These are phyloP conservation scores for Aquatica leii DNA, from an alignment of 2,888 invertebrate species.

Conservation along the genomic window DNA sequence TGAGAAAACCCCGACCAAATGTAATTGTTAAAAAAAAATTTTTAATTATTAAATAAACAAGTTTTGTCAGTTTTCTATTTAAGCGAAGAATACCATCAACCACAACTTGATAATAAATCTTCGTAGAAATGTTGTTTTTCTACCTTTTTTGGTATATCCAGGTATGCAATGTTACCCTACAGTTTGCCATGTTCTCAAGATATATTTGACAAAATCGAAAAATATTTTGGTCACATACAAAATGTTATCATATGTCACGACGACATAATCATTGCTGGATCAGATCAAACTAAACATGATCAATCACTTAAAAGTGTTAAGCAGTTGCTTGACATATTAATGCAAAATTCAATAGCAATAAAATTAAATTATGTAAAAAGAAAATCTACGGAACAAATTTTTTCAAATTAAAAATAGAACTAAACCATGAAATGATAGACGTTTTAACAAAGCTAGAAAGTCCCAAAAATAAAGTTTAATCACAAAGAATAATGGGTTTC, in stretches of 20 bases:
- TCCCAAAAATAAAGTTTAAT: too few relatives aligned
- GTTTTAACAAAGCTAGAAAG: too few relatives aligned
- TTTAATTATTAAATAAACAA: not conserved
- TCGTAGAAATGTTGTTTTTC: not conserved
- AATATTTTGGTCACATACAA: not conserved
- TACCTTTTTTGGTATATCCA: not conserved
- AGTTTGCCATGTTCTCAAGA: not conserved
- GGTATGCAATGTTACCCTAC: not conserved
- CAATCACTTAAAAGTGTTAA: too few relatives aligned
- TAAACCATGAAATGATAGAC: too few relatives aligned
- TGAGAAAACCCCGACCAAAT: not conserved
- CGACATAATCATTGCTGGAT: not conserved
- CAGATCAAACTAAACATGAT: too few relatives aligned
- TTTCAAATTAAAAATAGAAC: too few relatives aligned
- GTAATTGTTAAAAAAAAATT: not conserved
- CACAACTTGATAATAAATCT: not conserved
- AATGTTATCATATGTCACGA: not conserved
- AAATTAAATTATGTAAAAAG: too few relatives aligned
- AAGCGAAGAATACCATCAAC: too few relatives aligned
- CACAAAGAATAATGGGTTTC: too few relatives aligned
- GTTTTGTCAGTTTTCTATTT: not conserved
- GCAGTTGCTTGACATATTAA: too few relatives aligned
- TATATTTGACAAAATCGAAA: not conserved
- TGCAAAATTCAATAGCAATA: too few relatives aligned
- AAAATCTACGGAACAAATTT: too few relatives aligned